Evolutionary conservation across 2,888 invertebrate genomes (phyloP), one percentile per base, ranked within the genome.

Genomic region (Phymatocera aterrima): DNA sequence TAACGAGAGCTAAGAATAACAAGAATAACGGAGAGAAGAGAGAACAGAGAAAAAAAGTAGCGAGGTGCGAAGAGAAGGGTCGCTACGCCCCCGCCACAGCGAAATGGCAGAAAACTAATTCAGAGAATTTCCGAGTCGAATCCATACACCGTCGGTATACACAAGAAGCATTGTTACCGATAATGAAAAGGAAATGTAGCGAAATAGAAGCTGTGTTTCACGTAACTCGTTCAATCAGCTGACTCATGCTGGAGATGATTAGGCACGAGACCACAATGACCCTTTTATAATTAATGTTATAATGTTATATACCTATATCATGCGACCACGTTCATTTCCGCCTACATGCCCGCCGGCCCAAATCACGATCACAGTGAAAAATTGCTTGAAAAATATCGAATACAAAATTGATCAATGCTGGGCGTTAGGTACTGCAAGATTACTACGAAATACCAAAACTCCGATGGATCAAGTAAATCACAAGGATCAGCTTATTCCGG

Each of bases 281-380:
- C 75, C 75, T 80, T 80, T 81, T 82, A 81, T 84, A 84, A 83
- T 84, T 83, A 83, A 84, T 81, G 79, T 82, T 80, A 80, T 81
- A 83, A 83, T 80, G 83, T 2, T 61, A 15, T 61, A 10, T 24
- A 28, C 24, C 10, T 61, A 34, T 34, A 34, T 24, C 6, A 10
- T 10, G 4, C 28, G 4, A 51, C 4, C n/a, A 3, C 1, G 15
- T 18, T 5, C 18, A 51, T 18, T 5, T 51, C 8, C 51, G 18
- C n/a, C 18, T 51, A n/a, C n/a, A n/a, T n/a, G n/a, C n/a, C n/a
- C n/a, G n/a, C n/a, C n/a, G n/a, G n/a, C n/a, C n/a, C n/a, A n/a
- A n/a, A n/a, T n/a, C n/a, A n/a, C n/a, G n/a, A n/a, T n/a, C n/a
- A n/a, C n/a, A n/a, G n/a, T n/a, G n/a, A n/a, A n/a, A n/a, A n/a